Conservation (phyloP, 2,888 invertebrate species). For the Machimus rusticus region DNA sequence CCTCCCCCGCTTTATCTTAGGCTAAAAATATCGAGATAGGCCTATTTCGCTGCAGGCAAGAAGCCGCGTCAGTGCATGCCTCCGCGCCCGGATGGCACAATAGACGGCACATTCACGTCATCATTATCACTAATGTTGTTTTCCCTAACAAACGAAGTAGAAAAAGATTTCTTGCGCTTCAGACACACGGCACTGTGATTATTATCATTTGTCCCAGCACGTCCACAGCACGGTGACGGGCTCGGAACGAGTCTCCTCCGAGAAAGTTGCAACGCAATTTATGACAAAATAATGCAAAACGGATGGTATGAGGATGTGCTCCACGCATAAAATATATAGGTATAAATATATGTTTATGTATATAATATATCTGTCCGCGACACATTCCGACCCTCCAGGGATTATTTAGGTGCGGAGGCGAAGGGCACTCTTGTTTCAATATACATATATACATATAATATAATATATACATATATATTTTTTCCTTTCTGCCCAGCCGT, state of each 20-base stretch:
- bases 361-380: not conserved
- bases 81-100: not conserved
- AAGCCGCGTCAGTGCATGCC: not conserved
- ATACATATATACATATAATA: not conserved
- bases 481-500: not conserved
- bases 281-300: slow-evolving; percentile 18
- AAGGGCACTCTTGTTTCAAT: not conserved
- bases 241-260: not conserved
- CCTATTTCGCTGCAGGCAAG: not conserved
- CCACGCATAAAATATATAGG: slow-evolving; percentile 8
- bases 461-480: not conserved
- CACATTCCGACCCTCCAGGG: not conserved
- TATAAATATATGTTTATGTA: not conserved
- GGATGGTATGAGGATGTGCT: not conserved
- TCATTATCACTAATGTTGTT: slow-evolving; percentile 5
- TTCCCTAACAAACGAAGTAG: not conserved
- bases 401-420: not conserved
- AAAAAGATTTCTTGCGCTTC: not conserved
- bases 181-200: not conserved
- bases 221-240: not conserved
- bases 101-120: not conserved
- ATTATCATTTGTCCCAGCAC: not conserved
- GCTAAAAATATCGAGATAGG: not conserved
- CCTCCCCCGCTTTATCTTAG: not conserved
- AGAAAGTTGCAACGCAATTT: slow-evolving; percentile 6